These are phyloP conservation scores for Athene cunicularia DNA, from an alignment of 2,113 vertebrate species.

Conservation along the genomic window DNA sequence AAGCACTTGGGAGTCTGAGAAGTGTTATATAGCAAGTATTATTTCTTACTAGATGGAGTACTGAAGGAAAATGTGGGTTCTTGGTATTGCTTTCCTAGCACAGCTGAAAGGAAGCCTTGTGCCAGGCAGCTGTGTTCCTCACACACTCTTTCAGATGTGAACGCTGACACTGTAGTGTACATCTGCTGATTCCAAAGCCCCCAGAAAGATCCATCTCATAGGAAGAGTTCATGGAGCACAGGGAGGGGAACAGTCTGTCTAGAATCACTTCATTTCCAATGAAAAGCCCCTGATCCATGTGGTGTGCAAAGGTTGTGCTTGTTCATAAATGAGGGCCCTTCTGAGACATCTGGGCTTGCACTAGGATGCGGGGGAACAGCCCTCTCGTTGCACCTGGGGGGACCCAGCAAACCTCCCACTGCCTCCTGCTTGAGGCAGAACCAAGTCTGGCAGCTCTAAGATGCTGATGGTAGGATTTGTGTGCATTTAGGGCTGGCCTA, in stretches of 20 bases:
- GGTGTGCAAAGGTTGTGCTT: neutral
- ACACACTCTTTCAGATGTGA: accelerated
- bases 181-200: neutral
- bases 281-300: neutral
- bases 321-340: neutral
- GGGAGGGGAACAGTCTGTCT: neutral
- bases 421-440: neutral
- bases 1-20: neutral
- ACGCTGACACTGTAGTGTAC: accelerated
- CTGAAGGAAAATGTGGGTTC: neutral
- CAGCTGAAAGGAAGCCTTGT: neutral
- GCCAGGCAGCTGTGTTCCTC: neutral
- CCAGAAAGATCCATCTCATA: neutral
- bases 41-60: neutral
- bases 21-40: neutral
- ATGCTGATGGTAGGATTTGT: neutral
- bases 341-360: neutral
- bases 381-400: accelerated
- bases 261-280: neutral
- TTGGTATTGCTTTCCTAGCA: neutral
- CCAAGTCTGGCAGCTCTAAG: neutral
- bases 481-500: neutral
- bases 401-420: neutral
- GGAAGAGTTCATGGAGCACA: neutral
- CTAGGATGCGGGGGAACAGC: neutral